These are phyloP conservation scores for Ischnura elegans DNA, from an alignment of 2,888 invertebrate species.

Conservation along the genomic window DNA sequence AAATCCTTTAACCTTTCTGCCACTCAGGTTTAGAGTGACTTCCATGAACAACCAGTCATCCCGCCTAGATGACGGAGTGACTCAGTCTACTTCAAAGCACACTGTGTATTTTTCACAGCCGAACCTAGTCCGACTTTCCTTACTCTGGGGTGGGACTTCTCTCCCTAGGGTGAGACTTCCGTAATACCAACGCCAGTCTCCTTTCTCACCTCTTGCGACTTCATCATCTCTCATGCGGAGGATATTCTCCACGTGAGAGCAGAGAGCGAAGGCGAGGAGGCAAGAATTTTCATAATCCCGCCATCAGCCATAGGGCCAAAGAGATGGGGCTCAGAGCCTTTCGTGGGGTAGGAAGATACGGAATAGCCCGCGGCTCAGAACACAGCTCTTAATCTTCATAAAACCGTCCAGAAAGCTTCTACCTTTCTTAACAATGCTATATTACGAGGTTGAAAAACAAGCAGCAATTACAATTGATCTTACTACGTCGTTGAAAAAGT, in stretches of 20 bases:
- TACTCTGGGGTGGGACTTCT: not conserved
- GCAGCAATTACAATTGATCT: too few species aligned
- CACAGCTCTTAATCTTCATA: too few species aligned
- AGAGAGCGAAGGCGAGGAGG: not conserved
- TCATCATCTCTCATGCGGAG: not conserved
- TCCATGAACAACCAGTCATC: too few species aligned
- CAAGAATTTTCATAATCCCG: constrained; percentile 42
- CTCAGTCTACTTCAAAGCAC: too few species aligned
- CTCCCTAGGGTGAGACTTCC: not conserved
- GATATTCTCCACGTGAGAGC: not conserved
- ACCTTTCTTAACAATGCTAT: too few species aligned
- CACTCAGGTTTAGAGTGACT: too few species aligned
- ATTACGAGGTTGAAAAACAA: too few species aligned
- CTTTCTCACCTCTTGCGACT: not conserved
- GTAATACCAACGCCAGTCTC: not conserved
- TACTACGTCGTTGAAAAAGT: not conserved
- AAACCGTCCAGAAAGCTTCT: too few species aligned
- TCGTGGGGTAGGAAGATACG: not conserved
- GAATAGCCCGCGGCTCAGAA: too few species aligned
- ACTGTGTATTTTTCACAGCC: not conserved
- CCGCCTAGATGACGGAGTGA: too few species aligned
- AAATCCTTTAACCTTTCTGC: too few species aligned
- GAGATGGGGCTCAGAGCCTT: not conserved
- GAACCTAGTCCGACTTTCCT: not conserved
- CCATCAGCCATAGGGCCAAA: constrained; percentile 42